phyloP scores from a whole-genome alignment of 2,797 vertebrate species.

The Eidolon dupreanum region DNA sequence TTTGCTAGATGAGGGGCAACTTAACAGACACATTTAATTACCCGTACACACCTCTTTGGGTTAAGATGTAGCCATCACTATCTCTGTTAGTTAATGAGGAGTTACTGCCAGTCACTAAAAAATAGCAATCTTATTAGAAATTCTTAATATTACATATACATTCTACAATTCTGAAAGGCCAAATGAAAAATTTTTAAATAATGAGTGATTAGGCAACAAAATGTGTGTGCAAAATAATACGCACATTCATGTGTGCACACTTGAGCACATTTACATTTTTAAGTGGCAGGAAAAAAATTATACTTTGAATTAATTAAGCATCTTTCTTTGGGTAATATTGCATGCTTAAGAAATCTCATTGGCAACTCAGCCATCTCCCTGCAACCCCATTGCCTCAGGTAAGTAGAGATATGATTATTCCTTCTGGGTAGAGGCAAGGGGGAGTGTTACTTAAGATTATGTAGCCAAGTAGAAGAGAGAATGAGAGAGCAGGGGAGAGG shows the following conservation, averaged over 20 bases:
- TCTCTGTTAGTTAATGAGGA: background rate
- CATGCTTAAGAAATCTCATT: background rate
- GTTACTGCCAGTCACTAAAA: background rate
- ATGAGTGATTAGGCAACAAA: background rate
- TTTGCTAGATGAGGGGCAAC: background rate
- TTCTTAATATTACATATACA: background rate
- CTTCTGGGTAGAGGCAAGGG: background rate
- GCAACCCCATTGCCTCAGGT: background rate
- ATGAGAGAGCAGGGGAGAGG: too few species aligned
- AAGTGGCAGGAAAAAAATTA: background rate
- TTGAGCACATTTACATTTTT: constrained; percentile 22
- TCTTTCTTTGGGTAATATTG: background rate
- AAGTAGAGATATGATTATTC: background rate
- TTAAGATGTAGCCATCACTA: constrained; percentile 12
- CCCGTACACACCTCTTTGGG: background rate
- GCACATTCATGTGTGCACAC: background rate
- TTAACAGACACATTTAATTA: background rate
- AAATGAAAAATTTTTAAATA: constrained; percentile 28
- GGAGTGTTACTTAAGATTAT: background rate
- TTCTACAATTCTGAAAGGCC: constrained; percentile 53
- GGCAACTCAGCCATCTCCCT: background rate
- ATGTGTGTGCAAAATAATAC: background rate
- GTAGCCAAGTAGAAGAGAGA: background rate
- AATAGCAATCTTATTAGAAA: background rate
- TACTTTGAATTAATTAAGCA: constrained; percentile 24